phyloP scores from a whole-genome alignment of 2,888 invertebrate genomes.

The Dasypogon diadema region DNA sequence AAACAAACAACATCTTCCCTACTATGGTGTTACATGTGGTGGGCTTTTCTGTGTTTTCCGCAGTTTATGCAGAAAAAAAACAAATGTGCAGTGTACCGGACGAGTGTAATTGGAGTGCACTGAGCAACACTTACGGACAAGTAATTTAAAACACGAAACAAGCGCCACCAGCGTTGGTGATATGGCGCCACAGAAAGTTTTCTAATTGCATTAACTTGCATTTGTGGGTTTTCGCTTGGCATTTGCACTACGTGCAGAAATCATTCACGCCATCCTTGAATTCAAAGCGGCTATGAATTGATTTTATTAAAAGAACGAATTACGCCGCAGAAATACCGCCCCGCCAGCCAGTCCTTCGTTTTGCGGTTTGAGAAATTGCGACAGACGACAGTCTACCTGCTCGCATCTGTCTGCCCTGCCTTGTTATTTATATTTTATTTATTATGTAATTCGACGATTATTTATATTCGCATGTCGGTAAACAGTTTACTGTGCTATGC shows the following conservation, averaged over 20 bases:
- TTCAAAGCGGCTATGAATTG: no score
- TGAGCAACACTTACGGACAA: neutral
- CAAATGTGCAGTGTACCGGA: neutral
- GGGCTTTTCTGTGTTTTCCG: no score
- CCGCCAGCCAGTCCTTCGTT: neutral
- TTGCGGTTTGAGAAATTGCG: neutral
- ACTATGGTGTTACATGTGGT: no score
- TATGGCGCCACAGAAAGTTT: neutral
- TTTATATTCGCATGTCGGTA: conserved; percentile 9
- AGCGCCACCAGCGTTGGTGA: neutral
- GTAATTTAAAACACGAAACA: neutral
- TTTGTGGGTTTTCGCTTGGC: neutral
- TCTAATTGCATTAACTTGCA: conserved; percentile 10
- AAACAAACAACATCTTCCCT: no score
- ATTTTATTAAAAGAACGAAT: no score
- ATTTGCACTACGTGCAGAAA: neutral
- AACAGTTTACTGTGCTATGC: neutral
- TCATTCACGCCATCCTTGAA: neutral
- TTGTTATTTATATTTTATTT: neutral
- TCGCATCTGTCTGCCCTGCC: neutral
- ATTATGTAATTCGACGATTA: neutral
- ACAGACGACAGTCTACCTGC: neutral
- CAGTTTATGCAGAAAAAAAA: neutral
- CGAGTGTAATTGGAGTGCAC: neutral
- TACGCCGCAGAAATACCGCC: no score